phyloP scores from a whole-genome alignment of 2,797 vertebrate species.

The Sebastes melanostomus region DNA sequence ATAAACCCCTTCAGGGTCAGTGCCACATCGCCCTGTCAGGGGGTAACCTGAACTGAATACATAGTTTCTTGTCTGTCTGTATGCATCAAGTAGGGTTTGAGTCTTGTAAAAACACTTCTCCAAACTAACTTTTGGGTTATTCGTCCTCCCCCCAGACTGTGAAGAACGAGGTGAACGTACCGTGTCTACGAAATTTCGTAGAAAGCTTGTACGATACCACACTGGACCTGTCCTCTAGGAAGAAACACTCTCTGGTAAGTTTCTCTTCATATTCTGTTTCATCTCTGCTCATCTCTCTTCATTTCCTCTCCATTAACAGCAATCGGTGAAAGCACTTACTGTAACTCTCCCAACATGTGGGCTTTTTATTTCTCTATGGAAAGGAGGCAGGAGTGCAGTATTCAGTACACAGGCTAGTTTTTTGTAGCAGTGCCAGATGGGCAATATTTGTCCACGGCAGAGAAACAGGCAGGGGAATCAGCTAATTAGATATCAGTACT shows the following conservation, averaged over 20 bases:
- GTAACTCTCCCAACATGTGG: constrained; percentile 43
- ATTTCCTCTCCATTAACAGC: constrained; percentile 61
- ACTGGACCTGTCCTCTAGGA: constrained; percentile 95
- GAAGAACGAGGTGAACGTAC: constrained; percentile 99
- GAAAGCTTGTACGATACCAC: constrained; percentile 98
- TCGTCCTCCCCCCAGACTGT: constrained; percentile 85
- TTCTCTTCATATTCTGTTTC: constrained; percentile 12
- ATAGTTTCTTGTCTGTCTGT: neutral
- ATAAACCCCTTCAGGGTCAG: too few species aligned
- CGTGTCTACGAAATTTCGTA: constrained; percentile 97
- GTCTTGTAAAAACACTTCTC: neutral
- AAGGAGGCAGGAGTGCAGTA: constrained; percentile 30
- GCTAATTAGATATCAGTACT: constrained; percentile 30
- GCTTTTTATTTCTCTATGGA: constrained; percentile 55
- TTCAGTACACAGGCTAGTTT: constrained; percentile 9
- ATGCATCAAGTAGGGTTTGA: neutral
- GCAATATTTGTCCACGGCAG: constrained; percentile 34
- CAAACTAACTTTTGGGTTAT: neutral
- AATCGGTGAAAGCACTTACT: constrained; percentile 55
- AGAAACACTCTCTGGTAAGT: constrained; percentile 98
- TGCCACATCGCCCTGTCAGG: too few species aligned
- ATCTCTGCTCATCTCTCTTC: constrained; percentile 31
- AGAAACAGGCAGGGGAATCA: constrained; percentile 14
- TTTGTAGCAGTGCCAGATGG: constrained; percentile 46
- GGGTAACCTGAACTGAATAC: neutral